Conservation (phyloP, 2,113 vertebrate species). For the Xenopus laevis region DNA sequence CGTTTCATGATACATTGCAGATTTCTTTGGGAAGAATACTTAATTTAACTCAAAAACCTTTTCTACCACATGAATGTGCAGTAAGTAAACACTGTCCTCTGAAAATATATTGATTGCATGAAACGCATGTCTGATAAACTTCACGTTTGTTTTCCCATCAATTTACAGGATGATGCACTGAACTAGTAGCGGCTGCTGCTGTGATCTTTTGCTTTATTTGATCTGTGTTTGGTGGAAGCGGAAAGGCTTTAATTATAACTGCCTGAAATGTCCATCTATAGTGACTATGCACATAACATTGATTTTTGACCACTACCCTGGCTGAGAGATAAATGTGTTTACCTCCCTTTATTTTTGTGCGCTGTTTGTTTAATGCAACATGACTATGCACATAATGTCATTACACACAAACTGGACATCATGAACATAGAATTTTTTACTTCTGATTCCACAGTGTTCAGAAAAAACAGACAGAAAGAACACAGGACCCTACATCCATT, state of each 20-base stretch:
- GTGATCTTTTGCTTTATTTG: too few species aligned
- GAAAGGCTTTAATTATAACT: too few species aligned
- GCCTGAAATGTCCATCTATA: too few species aligned
- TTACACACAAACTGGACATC: constrained; percentile 57
- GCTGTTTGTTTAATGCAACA: too few species aligned
- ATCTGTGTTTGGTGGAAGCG: too few species aligned
- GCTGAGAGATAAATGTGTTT: too few species aligned
- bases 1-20: background rate
- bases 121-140: background rate
- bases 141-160: too few species aligned
- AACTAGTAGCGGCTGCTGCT: too few species aligned
- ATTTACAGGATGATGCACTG: too few species aligned
- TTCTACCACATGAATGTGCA: background rate
- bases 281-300: too few species aligned
- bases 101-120: background rate
- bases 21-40: background rate
- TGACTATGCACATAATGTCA: constrained; percentile 55
- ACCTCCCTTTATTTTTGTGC: too few species aligned
- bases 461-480: constrained; percentile 62
- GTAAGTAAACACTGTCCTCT: background rate
- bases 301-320: too few species aligned
- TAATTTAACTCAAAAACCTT: background rate
- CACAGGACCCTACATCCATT: constrained; percentile 57
- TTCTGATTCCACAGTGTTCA: constrained; percentile 57
- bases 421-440: constrained; percentile 59